These are phyloP conservation scores for Yponomeuta sedellus DNA, from an alignment of 2,888 invertebrate species.

Conservation along the genomic window DNA sequence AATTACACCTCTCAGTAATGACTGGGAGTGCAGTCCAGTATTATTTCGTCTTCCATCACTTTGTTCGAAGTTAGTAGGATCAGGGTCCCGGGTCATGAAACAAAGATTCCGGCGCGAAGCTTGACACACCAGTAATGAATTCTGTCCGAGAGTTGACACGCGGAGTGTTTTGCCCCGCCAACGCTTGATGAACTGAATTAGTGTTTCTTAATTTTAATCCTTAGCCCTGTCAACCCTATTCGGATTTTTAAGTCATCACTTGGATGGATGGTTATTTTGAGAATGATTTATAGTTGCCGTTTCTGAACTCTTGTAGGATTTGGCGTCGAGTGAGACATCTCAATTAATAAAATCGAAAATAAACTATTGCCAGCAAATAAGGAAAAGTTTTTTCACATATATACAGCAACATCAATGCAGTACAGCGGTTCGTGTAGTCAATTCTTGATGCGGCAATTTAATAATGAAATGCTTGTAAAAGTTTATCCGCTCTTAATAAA, in stretches of 20 bases:
- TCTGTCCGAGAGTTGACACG: slow-evolving; percentile 57
- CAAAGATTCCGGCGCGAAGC: slow-evolving; percentile 26
- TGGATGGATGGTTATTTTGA: slow-evolving; percentile 3
- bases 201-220: slow-evolving; percentile 47
- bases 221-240: slow-evolving; percentile 23
- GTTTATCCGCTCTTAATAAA: slow-evolving; percentile 2
- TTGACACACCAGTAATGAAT: slow-evolving; percentile 64
- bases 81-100: slow-evolving; percentile 25
- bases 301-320: neutral
- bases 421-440: neutral
- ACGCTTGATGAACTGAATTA: slow-evolving; percentile 39
- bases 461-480: neutral
- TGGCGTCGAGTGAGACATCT: neutral
- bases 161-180: slow-evolving; percentile 29
- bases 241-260: slow-evolving; percentile 7
- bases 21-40: neutral
- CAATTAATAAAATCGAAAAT: neutral
- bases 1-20: neutral
- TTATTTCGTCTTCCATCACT: neutral
- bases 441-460: neutral
- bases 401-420: neutral
- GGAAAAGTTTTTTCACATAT: neutral
- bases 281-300: slow-evolving; percentile 11
- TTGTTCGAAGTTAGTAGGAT: neutral
- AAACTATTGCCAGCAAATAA: neutral